Evolutionary conservation across 2,113 vertebrate genomes (phyloP).

Genomic region (Chrysemys picta): DNA sequence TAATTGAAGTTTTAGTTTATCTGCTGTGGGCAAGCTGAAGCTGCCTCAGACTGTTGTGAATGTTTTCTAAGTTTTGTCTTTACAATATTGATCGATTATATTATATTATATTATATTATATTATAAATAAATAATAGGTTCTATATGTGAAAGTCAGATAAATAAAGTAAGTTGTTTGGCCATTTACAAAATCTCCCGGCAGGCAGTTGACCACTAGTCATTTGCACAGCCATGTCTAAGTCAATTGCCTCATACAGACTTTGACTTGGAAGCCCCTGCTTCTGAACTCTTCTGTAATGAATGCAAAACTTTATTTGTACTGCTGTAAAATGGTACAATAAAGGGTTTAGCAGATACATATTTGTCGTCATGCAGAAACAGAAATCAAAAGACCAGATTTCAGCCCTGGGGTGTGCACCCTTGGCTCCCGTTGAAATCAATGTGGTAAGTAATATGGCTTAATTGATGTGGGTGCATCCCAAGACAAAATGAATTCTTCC

Average conservation of each 20-base stretch:
- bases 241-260: neutral
- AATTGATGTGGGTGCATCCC: neutral
- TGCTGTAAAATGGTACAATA: neutral
- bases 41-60: slow-evolving; percentile 1
- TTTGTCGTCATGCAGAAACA: neutral
- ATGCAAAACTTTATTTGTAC: neutral
- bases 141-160: neutral
- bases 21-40: neutral
- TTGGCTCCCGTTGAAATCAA: neutral
- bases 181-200: neutral
- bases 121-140: neutral
- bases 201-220: neutral
- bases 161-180: neutral
- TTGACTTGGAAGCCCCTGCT: neutral
- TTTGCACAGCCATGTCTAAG: neutral
- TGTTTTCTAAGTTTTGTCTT: neutral
- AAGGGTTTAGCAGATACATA: neutral
- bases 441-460: neutral
- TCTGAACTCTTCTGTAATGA: neutral
- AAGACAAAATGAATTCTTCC: neutral
- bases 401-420: neutral
- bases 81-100: fast-evolving
- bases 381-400: neutral
- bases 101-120: neutral
- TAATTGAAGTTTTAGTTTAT: neutral